phyloP scores from a whole-genome alignment of 2,797 vertebrate genomes.

The Melanotaenia boesemani region DNA sequence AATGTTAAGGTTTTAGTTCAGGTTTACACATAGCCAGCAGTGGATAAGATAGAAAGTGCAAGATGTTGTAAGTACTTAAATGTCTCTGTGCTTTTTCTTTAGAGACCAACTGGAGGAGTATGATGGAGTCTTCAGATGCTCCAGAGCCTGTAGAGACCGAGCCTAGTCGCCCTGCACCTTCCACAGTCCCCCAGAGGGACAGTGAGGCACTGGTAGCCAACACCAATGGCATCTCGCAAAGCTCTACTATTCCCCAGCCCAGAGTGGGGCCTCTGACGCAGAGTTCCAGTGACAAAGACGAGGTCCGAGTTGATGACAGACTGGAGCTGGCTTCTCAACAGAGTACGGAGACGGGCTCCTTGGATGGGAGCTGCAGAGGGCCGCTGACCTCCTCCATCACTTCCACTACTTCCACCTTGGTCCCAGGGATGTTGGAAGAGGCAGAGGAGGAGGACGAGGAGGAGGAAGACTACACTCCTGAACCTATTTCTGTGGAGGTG shows the following conservation, averaged over 20 bases:
- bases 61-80: neutral
- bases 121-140: constrained; percentile 94
- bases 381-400: constrained; percentile 96
- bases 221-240: constrained; percentile 1
- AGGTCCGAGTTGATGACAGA: constrained; percentile 90
- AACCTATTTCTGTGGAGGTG: constrained; percentile 93
- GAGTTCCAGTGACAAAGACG: constrained; percentile 84
- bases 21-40: neutral
- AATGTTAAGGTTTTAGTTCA: neutral
- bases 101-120: constrained; percentile 99
- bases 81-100: neutral
- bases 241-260: constrained; percentile 65
- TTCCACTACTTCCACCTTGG: constrained; percentile 96
- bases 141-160: constrained; percentile 88
- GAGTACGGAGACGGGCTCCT: constrained; percentile 96
- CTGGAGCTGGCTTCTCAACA: constrained; percentile 97
- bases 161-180: constrained; percentile 68
- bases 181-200: constrained; percentile 68
- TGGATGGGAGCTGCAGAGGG: constrained; percentile 97
- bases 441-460: constrained; percentile 95
- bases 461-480: constrained; percentile 93
- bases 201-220: constrained; percentile 40
- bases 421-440: constrained; percentile 97
- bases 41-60: neutral
- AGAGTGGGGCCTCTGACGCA: constrained; percentile 46